Evolutionary conservation across 2,888 invertebrate genomes (phyloP), one percentile per base, ranked within the genome.

Genomic region (Macropis europaea): DNA sequence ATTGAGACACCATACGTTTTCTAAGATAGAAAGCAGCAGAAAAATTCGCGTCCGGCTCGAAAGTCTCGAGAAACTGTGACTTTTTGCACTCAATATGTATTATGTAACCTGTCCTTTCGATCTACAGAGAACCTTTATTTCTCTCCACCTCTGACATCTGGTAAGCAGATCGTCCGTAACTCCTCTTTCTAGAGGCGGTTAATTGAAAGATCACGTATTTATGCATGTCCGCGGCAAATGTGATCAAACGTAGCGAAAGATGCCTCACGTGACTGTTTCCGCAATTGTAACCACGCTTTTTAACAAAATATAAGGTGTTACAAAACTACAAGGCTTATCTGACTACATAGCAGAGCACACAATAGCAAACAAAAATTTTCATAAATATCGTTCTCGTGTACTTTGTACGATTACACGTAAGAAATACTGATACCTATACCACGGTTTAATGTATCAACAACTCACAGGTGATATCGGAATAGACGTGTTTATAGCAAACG

Each of bases 201-300:
- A 72, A 72, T 72, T 57, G 68, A 72, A 62, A 62, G 72, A 72
- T 68, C 72, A 57, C 45, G 52, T 68, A 72, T 71, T 68, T 50
- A 2, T 15, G 19, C 30, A 6, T n/a, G n/a, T n/a, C n/a, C 7
- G 15, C 28, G 43, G 57, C 17, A 47, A 47, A 57, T 38, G 36
- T 15, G 56, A 13, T 9, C 4, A 15, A 43, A 28, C 38, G 19
- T 24, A 15, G 17, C 32, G 19, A n/a, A 6, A n/a, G 42, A 42
- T 34, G 2, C 30, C 40, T 34, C 19, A 3, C 17, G 9, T 28
- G 34, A 36, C 40, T 32, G 22, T 13, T 7, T 9, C 30, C 7
- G n/a, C 30, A 6, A 3, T 28, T 22, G 17, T 7, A 11, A 6
- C 1, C 0, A 1, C 1, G 6, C 9, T 59, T 50, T 47, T 15